Conservation (phyloP, 2,113 vertebrate genomes). For the Phalacrocorax pelagicus region DNA sequence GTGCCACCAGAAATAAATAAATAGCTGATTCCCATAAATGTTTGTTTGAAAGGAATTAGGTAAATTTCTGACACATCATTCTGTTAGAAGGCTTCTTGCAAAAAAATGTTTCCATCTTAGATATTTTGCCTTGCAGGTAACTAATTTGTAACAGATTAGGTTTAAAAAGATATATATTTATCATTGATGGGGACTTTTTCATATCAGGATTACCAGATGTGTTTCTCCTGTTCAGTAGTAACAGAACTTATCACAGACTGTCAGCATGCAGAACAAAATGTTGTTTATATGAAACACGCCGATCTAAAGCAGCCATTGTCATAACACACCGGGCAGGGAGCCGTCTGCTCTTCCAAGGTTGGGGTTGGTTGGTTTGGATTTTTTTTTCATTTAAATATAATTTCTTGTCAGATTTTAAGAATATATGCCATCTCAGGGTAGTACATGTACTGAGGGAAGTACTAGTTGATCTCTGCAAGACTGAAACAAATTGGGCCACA, state of each 20-base stretch:
- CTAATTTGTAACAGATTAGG: slow-evolving; percentile 13
- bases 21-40: not conserved
- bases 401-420: slow-evolving; percentile 25
- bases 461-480: not conserved
- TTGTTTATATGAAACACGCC: slow-evolving; percentile 38
- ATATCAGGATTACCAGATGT: slow-evolving; percentile 9
- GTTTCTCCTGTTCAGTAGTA: slow-evolving; percentile 19
- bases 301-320: slow-evolving; percentile 28
- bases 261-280: slow-evolving; percentile 3
- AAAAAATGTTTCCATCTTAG: not conserved
- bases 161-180: slow-evolving; percentile 11
- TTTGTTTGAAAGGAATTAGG: not conserved
- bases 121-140: slow-evolving; percentile 21
- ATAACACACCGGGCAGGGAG: not conserved
- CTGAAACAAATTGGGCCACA: not conserved
- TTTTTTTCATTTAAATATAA: slow-evolving; percentile 5
- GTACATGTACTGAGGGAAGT: not conserved
- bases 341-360: slow-evolving; percentile 17
- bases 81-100: not conserved
- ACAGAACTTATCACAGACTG: slow-evolving; percentile 31
- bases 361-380: not conserved
- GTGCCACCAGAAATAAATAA: not conserved
- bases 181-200: slow-evolving; percentile 12
- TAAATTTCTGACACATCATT: not conserved
- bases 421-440: not conserved